phyloP scores from a whole-genome alignment of 2,797 vertebrate genomes.

The Spea hammondii region DNA sequence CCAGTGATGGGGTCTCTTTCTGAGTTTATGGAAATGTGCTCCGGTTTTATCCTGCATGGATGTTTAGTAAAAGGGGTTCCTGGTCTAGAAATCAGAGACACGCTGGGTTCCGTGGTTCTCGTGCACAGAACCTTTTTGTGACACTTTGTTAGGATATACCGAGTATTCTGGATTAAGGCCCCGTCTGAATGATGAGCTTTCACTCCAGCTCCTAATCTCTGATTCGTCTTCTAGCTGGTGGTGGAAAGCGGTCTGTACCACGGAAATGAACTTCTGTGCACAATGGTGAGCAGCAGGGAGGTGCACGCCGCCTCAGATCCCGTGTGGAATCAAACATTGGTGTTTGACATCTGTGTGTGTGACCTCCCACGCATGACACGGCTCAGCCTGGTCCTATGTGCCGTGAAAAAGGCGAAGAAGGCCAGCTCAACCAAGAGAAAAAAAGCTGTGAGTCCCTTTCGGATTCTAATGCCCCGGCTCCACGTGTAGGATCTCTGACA shows the following conservation, averaged over 20 bases:
- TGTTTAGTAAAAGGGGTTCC: too few species aligned
- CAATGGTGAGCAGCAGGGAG: constrained; percentile 87
- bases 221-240: constrained; percentile 76
- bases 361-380: constrained; percentile 96
- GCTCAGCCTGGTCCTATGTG: constrained; percentile 90
- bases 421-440: constrained; percentile 91
- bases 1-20: too few species aligned
- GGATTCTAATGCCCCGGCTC: too few species aligned
- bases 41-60: too few species aligned
- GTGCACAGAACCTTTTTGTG: too few species aligned
- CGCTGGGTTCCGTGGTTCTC: too few species aligned
- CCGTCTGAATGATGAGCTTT: too few species aligned
- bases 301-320: constrained; percentile 87
- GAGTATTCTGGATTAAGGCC: too few species aligned
- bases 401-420: constrained; percentile 80
- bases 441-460: constrained; percentile 79
- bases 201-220: not conserved
- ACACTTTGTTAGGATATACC: too few species aligned
- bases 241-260: constrained; percentile 94
- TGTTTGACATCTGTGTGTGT: constrained; percentile 84
- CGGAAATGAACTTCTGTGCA: constrained; percentile 89
- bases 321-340: constrained; percentile 84
- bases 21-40: too few species aligned
- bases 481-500: too few species aligned
- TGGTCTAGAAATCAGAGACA: too few species aligned